A percentile compares a stretch with the other conserved stretches of the same genome.
Conservation (phyloP, 2,113 vertebrate genomes). For the Leptobrachium ailaonicum region DNA sequence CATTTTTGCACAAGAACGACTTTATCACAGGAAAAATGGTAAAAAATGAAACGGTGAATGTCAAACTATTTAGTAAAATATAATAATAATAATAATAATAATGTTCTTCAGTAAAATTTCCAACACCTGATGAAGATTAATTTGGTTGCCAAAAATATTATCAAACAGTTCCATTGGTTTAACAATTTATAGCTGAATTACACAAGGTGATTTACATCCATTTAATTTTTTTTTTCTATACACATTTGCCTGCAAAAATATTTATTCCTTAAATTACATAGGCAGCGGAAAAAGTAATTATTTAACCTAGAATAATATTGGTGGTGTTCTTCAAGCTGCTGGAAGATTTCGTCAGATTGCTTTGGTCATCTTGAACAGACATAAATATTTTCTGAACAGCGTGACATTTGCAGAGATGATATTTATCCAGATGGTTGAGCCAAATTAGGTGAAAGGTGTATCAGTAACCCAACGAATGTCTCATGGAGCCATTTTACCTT, state of each 20-base stretch:
- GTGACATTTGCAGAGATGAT: slow-evolving; percentile 46
- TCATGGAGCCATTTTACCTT: slow-evolving; percentile 16
- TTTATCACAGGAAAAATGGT: too few relatives aligned
- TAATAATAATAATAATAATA: not conserved
- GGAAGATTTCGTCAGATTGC: slow-evolving; percentile 43
- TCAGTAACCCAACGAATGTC: slow-evolving; percentile 29
- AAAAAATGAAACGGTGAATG: not conserved
- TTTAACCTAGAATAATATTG: slow-evolving; percentile 50
- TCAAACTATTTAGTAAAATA: not conserved
- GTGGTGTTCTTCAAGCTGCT: slow-evolving; percentile 36
- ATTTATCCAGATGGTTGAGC: slow-evolving; percentile 47
- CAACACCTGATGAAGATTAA: slow-evolving; percentile 21
- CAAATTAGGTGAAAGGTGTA: slow-evolving; percentile 49
- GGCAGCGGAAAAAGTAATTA: slow-evolving; percentile 49
- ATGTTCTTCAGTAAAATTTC: not conserved
- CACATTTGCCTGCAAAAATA: slow-evolving; percentile 44
- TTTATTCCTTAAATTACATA: slow-evolving; percentile 45
- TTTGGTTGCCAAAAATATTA: slow-evolving; percentile 15
- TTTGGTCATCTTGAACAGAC: slow-evolving; percentile 45
- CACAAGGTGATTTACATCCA: slow-evolving; percentile 27
- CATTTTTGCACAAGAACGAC: too few relatives aligned
- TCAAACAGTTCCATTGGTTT: slow-evolving; percentile 17
- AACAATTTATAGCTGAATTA: slow-evolving; percentile 27
- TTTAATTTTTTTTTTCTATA: slow-evolving; percentile 7
- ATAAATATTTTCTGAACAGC: slow-evolving; percentile 50